Base-by-base conservation (phyloP, 2,888 invertebrate genomes). In the Plagiodera versicolora region DNA sequence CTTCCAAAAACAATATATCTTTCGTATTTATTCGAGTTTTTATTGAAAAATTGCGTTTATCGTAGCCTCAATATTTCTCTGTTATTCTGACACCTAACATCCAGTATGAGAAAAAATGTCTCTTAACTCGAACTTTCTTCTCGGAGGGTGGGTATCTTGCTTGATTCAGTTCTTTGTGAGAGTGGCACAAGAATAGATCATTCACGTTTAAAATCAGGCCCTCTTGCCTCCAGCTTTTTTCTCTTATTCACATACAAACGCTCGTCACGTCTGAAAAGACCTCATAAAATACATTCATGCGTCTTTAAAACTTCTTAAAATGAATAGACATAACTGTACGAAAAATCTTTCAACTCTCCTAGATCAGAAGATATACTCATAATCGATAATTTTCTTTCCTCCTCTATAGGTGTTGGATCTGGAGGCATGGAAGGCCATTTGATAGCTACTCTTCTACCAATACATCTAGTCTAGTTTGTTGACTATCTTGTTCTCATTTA, bases 241-340 rank as follows among this genome's bases (percentile, higher is more conserved):
- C 39, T 39, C 39, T 14, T 14, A 14, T 39, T 39, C 39, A 39
- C 39, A 4, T 14, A 39, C 39, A 39, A 39, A 39, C 11, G 39
- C 14, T 39, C 39, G 39, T 39, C 39, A 39, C 4, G 14, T 1
- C 14, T 39, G 39, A 39, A 39, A 32, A 30, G 28, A 51, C 11
- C n/a, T 32, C 17, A 51, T 51, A 14, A 51, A 32, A 35, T 32
- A 35, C 28, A 51, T 51, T 50, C 32, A 3, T 19, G 17, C 20
- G 32, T 9, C 18, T 50, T n/a, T 30, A 50, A 50, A 50, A 51
- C 32, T 32, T 35, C 51, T 35, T 14, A 39, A 39, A 3, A 39
- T 39, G 39, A 39, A 39, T 39, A 39, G 3, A 4, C 39, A 39
- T 14, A 14, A 39, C 14, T 14, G 39, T 14, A 39, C 39, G 11